Evolutionary conservation across 2,113 vertebrate species (phyloP).

Genomic region (Oreocharis arfaki): DNA sequence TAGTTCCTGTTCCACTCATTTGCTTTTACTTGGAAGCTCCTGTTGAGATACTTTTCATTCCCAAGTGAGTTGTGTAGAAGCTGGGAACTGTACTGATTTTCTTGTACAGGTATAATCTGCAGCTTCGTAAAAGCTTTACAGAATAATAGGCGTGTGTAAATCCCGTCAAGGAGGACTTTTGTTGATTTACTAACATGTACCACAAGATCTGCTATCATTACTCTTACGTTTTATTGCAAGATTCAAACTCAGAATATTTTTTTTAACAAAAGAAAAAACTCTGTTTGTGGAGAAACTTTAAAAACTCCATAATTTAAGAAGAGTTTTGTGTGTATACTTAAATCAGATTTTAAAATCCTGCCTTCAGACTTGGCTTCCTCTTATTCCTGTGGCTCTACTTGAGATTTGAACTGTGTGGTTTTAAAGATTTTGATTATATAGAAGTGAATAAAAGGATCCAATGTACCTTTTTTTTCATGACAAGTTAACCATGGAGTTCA

Average conservation of each 20-base stretch:
- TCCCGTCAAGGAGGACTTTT: background rate
- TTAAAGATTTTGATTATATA: background rate
- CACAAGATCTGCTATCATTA: background rate
- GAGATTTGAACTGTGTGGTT: background rate
- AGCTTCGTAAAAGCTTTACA: background rate
- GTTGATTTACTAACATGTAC: background rate
- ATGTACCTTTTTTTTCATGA: background rate
- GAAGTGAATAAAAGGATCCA: background rate
- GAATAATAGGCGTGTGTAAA: background rate
- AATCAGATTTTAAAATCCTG: background rate
- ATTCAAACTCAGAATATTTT: background rate
- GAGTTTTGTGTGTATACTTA: background rate
- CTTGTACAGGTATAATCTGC: background rate
- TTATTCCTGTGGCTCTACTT: background rate
- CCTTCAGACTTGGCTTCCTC: background rate
- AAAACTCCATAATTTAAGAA: background rate
- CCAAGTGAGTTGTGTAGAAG: background rate
- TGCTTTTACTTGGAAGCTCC: background rate
- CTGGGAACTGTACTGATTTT: background rate
- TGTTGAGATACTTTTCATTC: background rate
- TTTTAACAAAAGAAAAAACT: background rate
- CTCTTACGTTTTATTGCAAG: background rate
- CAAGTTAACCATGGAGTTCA: background rate
- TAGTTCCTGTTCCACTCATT: background rate
- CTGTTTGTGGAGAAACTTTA: background rate